These are phyloP conservation scores for Parambassis ranga DNA, from an alignment of 2,797 vertebrate species.

Conservation along the genomic window DNA sequence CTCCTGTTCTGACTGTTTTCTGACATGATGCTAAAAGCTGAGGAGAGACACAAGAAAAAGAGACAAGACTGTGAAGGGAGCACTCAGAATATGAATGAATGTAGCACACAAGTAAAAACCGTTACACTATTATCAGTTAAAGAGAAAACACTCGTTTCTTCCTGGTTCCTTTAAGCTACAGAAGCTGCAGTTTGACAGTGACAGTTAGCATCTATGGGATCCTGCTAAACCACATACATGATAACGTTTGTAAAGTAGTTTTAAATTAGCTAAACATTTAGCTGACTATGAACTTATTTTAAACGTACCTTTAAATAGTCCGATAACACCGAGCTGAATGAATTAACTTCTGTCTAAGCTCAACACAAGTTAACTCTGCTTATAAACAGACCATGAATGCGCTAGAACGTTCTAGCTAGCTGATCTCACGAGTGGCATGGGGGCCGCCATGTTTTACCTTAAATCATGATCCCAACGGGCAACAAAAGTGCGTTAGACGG, in stretches of 20 bases:
- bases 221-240: too few species aligned
- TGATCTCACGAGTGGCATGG: conserved; percentile 26
- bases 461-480: neutral
- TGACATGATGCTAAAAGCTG: conserved; percentile 65
- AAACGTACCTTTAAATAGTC: conserved; percentile 21
- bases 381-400: conserved; percentile 19
- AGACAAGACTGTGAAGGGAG: neutral
- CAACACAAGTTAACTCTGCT: neutral
- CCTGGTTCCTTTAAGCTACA: too few species aligned
- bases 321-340: too few species aligned
- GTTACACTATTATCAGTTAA: too few species aligned
- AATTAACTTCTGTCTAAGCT: neutral
- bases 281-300: too few species aligned
- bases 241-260: too few species aligned
- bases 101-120: too few species aligned
- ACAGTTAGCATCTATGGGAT: too few species aligned
- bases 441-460: conserved; percentile 67
- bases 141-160: too few species aligned
- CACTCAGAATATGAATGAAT: neutral
- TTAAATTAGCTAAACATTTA: too few species aligned
- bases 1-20: conserved; percentile 63
- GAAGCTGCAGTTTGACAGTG: too few species aligned
- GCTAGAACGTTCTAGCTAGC: conserved; percentile 72
- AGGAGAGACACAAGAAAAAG: neutral
- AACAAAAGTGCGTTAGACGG: rapidly evolving